phyloP scores from a whole-genome alignment of 2,888 invertebrate species.

The Apamea crenata region DNA sequence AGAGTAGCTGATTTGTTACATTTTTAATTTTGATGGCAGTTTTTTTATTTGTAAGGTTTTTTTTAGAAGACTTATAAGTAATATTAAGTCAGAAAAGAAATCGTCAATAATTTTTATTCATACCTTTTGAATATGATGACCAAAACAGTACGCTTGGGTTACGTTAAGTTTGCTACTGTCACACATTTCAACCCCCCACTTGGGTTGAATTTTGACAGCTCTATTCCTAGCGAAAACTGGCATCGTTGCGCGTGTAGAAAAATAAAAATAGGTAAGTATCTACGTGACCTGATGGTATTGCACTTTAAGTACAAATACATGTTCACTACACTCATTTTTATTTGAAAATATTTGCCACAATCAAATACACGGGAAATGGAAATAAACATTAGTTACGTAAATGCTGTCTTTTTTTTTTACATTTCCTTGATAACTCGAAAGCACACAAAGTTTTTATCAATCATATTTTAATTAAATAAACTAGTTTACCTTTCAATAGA shows the following conservation, averaged over 20 bases:
- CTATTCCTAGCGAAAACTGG: neutral
- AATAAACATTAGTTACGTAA: neutral
- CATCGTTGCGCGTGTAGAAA: neutral
- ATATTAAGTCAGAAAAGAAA: neutral
- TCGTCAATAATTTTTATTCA: neutral
- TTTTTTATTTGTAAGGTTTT: conserved; percentile 31
- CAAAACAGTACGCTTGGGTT: neutral
- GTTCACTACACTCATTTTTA: neutral
- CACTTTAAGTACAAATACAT: neutral
- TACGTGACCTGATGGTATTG: no score
- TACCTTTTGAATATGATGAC: neutral
- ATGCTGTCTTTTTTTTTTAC: neutral
- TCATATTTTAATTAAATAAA: neutral
- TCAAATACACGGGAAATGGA: neutral
- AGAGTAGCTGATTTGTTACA: conserved; percentile 65
- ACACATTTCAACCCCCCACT: neutral
- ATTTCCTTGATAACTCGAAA: neutral
- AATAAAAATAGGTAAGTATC: neutral
- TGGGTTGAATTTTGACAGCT: neutral
- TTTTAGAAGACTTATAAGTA: conserved; percentile 36
- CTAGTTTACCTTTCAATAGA: neutral
- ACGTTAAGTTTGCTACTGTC: no score
- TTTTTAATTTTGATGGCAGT: conserved; percentile 56
- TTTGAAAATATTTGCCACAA: neutral
- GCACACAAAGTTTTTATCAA: neutral